A percentile compares a stretch with the other conserved stretches of the same genome.
phyloP scores from a whole-genome alignment of 64 coral and sea anemone genomes.

The Pachyseris speciosa region DNA sequence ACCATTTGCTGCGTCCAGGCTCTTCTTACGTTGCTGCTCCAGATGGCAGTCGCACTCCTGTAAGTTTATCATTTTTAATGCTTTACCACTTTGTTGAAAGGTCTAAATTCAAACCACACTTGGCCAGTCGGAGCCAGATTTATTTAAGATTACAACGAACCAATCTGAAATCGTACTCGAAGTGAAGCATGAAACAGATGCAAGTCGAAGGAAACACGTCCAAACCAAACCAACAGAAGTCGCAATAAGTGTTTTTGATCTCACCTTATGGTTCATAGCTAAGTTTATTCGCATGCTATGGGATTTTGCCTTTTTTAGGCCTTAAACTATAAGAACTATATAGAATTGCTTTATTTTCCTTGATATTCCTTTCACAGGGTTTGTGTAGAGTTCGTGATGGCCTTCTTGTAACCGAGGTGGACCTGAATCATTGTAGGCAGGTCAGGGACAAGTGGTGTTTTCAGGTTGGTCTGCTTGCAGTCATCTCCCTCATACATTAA shows the following conservation, averaged over 20 bases:
- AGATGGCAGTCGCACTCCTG: constrained; percentile 94
- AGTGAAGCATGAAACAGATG: too few species aligned
- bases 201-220: too few species aligned
- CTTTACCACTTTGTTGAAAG: background rate
- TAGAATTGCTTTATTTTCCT: background rate
- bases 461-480: constrained; percentile 46
- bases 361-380: constrained; percentile 62
- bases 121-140: too few species aligned
- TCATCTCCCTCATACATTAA: background rate
- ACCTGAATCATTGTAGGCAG: constrained; percentile 89
- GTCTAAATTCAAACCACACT: too few species aligned
- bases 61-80: constrained; percentile 8
- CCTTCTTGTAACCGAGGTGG: constrained; percentile 91
- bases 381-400: constrained; percentile 89
- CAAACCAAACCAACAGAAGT: too few species aligned
- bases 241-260: too few species aligned
- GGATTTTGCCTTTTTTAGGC: too few species aligned
- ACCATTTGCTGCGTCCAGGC: constrained; percentile 33
- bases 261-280: too few species aligned
- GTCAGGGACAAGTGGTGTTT: constrained; percentile 98
- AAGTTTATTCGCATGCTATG: too few species aligned
- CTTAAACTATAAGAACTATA: too few species aligned
- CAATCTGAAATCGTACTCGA: too few species aligned
- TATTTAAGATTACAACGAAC: too few species aligned
- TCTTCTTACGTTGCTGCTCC: constrained; percentile 96